phyloP scores from a whole-genome alignment of 2,888 invertebrate species.

The Crematogaster levior region DNA sequence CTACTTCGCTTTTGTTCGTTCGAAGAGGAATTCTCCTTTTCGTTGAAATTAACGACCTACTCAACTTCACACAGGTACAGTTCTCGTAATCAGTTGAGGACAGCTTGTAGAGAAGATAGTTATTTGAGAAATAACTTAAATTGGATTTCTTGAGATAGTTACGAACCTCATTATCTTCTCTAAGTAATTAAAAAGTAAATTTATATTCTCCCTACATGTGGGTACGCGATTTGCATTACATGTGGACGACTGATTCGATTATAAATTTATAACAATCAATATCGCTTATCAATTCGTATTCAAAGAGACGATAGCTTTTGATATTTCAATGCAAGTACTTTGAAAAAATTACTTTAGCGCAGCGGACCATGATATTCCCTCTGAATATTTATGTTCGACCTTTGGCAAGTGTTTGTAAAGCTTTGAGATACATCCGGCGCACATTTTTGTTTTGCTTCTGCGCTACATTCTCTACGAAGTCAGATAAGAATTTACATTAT shows the following conservation, averaged over 20 bases:
- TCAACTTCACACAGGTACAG: slow-evolving; percentile 28
- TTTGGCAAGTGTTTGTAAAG: slow-evolving; percentile 19
- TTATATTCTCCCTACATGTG: background rate
- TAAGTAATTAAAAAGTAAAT: slow-evolving; percentile 35
- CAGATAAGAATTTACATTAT: slow-evolving; percentile 45
- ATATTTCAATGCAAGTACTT: background rate
- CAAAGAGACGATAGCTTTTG: background rate
- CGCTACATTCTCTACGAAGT: slow-evolving; percentile 16
- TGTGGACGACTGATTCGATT: background rate
- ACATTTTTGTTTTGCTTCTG: slow-evolving; percentile 16
- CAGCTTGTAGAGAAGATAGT: slow-evolving; percentile 22
- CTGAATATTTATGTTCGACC: slow-evolving; percentile 30
- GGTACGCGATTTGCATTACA: background rate
- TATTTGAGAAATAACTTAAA: slow-evolving; percentile 48
- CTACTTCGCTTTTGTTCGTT: background rate
- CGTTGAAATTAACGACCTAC: slow-evolving; percentile 33
- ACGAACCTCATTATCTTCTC: slow-evolving; percentile 21
- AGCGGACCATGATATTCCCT: background rate
- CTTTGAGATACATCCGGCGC: background rate
- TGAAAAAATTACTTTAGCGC: slow-evolving; percentile 8
- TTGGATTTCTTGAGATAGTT: slow-evolving; percentile 22
- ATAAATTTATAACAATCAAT: background rate
- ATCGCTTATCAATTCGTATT: background rate
- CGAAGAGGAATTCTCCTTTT: slow-evolving; percentile 2
- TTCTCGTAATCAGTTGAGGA: slow-evolving; percentile 35